Evolutionary conservation across 92 coral and sea anemone genomes (phyloP).

Genomic region (Umimayanthus kanabou): DNA sequence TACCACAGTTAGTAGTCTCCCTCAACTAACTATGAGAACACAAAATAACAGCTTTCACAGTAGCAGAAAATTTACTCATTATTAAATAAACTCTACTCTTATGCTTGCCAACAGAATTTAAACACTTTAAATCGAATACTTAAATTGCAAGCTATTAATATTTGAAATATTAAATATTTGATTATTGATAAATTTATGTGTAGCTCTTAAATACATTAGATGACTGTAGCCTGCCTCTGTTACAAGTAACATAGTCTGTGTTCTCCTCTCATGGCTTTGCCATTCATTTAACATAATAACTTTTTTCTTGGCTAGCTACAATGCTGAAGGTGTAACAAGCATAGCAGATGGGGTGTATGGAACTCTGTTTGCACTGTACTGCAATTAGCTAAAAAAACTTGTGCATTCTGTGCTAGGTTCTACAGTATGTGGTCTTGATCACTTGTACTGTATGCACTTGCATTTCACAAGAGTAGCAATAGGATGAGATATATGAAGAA

Average conservation of each 20-base stretch:
- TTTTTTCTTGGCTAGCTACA: background rate
- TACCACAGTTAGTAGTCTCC: no score
- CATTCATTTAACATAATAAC: background rate
- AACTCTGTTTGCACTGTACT: background rate
- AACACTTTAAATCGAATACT: background rate
- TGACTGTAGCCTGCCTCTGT: background rate
- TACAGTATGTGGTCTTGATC: background rate
- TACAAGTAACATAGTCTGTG: background rate
- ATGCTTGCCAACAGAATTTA: slow-evolving; percentile 6
- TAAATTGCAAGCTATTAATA: background rate
- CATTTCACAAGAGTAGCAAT: no score
- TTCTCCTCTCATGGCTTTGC: background rate
- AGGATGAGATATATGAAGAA: no score
- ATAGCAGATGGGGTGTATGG: background rate
- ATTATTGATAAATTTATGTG: background rate
- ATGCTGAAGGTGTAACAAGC: background rate
- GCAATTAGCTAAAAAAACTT: background rate
- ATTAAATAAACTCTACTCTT: slow-evolving; percentile 16
- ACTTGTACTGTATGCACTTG: no score
- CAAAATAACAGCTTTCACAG: background rate
- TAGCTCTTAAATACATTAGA: background rate
- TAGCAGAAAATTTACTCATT: background rate
- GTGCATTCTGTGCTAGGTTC: no score
- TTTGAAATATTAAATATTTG: no score
- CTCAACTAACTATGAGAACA: no score